Conservation (phyloP, 2,888 invertebrate species). For the Pemphredon lugubris region DNA sequence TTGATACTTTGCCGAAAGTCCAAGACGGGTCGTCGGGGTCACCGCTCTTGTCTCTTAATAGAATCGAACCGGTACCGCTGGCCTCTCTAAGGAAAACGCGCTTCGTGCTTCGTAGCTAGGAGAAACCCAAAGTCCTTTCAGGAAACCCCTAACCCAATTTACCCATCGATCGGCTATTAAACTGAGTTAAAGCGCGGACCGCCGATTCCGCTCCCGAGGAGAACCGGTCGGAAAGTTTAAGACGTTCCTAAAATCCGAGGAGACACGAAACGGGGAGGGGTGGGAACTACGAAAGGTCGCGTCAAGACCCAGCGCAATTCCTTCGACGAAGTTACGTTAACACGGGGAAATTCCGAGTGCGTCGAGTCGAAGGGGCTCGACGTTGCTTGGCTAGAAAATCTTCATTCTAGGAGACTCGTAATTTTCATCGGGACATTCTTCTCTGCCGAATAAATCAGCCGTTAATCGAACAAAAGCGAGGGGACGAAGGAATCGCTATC, state of each 20-base stretch:
- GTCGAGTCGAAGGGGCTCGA: no score
- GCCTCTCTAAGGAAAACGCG: conserved; percentile 55
- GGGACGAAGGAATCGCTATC: no score
- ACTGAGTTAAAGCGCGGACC: conserved; percentile 64
- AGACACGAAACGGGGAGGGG: background rate
- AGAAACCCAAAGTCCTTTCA: conserved; percentile 69
- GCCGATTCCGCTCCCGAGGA: conserved; percentile 35
- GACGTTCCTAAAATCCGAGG: conserved; percentile 30
- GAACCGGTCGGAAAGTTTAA: conserved; percentile 31
- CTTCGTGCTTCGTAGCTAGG: conserved; percentile 41
- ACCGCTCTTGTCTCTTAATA: conserved; percentile 66
- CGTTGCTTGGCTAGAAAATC: no score
- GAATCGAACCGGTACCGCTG: conserved; percentile 65
- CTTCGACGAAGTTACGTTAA: no score
- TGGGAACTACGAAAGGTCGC: conserved; percentile 7
- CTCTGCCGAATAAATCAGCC: no score
- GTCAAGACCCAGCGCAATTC: background rate
- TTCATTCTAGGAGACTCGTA: no score
- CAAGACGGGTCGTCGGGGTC: conserved; percentile 42
- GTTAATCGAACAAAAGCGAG: no score
- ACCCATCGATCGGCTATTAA: conserved; percentile 71
- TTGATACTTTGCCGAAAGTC: conserved; percentile 48
- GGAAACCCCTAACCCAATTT: conserved; percentile 74
- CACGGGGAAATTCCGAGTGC: no score
- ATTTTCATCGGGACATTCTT: no score